Evolutionary conservation across 2,113 vertebrate genomes (phyloP).

Genomic region (Salvelinus namaycush): DNA sequence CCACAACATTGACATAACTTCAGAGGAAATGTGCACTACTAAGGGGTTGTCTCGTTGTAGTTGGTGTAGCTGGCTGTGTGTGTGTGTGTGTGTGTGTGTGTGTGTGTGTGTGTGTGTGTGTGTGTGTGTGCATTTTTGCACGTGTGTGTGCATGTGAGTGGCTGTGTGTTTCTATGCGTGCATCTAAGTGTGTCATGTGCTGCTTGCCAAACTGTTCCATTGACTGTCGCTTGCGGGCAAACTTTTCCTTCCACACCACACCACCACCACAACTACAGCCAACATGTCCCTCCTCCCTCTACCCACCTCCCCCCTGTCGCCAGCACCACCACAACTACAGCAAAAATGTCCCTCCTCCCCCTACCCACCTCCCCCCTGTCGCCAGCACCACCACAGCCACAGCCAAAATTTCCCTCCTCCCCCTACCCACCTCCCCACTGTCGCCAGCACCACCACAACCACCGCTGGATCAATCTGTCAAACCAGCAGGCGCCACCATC

Average conservation of each 20-base stretch:
- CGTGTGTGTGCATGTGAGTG: background rate
- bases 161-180: background rate
- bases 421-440: background rate
- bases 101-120: background rate
- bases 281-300: background rate
- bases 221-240: no score
- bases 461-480: conserved; percentile 11
- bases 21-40: background rate
- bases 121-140: background rate
- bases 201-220: no score
- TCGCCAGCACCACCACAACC: background rate
- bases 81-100: conserved; percentile 1
- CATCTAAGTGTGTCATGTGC: no score
- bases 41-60: background rate
- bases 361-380: background rate
- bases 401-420: background rate
- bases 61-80: background rate
- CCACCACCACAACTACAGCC: background rate
- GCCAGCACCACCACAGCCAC: conserved; percentile 1
- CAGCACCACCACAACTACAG: background rate
- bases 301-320: background rate
- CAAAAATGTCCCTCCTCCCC: background rate
- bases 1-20: no score
- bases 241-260: no score
- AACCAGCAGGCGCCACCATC: conserved; percentile 8